Percentiles rank a stretch among this genome's conserved stretches.
These are phyloP conservation scores for Streptopelia turtur DNA, from an alignment of 2,797 vertebrate genomes.

Conservation along the genomic window DNA sequence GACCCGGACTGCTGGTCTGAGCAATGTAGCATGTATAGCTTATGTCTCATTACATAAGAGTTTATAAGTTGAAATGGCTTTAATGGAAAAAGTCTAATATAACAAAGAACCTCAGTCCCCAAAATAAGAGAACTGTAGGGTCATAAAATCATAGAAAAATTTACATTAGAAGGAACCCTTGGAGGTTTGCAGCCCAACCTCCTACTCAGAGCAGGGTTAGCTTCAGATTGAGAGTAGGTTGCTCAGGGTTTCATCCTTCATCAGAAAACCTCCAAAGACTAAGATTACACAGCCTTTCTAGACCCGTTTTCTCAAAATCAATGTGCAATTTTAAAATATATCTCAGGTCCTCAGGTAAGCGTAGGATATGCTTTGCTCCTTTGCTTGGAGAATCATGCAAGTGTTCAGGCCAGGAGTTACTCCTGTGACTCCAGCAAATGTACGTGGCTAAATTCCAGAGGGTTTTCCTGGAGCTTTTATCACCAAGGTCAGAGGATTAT, in stretches of 20 bases:
- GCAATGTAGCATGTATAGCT: background rate
- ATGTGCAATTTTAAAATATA: background rate
- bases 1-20: background rate
- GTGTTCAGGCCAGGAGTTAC: background rate
- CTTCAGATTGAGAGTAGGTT: background rate
- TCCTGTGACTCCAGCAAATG: background rate
- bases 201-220: background rate
- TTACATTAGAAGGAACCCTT: background rate
- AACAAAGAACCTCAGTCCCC: background rate
- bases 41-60: background rate
- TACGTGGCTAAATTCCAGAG: background rate
- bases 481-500: slow-evolving; percentile 18
- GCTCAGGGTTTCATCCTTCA: background rate
- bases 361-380: background rate
- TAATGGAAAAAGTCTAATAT: background rate
- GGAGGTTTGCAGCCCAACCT: background rate
- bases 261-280: background rate
- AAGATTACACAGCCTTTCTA: background rate
- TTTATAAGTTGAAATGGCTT: background rate
- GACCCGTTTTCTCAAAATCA: background rate
- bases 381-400: background rate
- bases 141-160: background rate
- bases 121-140: background rate
- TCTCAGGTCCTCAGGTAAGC: background rate
- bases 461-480: slow-evolving; percentile 9